Percentiles rank a stretch among this genome's conserved stretches.
phyloP scores from a whole-genome alignment of 2,888 invertebrate species.

The Sarcophaga caerulescens region DNA sequence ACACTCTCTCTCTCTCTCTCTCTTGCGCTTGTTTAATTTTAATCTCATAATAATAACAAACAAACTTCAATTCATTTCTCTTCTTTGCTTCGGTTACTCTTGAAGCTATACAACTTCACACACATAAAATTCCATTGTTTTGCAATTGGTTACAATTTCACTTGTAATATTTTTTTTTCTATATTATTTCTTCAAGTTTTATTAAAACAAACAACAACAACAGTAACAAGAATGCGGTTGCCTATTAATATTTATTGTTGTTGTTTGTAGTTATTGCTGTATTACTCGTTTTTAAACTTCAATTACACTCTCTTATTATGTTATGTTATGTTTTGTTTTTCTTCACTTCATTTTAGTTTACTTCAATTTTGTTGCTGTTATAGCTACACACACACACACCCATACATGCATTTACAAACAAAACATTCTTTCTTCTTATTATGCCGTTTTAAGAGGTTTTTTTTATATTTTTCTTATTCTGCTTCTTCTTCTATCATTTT shows the following conservation, averaged over 20 bases:
- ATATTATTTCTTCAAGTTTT: constrained; percentile 43
- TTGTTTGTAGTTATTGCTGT: constrained; percentile 25
- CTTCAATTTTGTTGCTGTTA: constrained; percentile 36
- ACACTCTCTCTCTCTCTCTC: not conserved
- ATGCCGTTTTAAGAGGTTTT: constrained; percentile 45
- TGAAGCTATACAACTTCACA: constrained; percentile 47
- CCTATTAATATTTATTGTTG: constrained; percentile 16
- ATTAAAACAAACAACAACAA: not conserved
- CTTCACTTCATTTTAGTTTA: constrained; percentile 33
- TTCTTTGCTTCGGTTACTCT: constrained; percentile 38
- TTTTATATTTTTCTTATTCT: constrained; percentile 10
- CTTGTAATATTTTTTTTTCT: constrained; percentile 38
- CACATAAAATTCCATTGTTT: constrained; percentile 65
- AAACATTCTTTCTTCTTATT: constrained; percentile 48
- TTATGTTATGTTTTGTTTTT: constrained; percentile 9
- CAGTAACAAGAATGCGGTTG: constrained; percentile 4
- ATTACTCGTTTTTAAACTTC: constrained; percentile 55
- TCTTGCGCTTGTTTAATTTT: not conserved
- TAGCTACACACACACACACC: not conserved
- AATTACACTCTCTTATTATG: constrained; percentile 39
- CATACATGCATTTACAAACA: not conserved
- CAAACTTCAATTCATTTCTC: constrained; percentile 1
- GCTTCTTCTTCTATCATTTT: constrained; percentile 4
- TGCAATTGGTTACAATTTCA: constrained; percentile 69
- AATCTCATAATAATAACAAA: not conserved